Percentiles rank a stretch among this genome's conserved stretches.
These are phyloP conservation scores for Platyura marginata DNA, from an alignment of 1,140 invertebrate species.

Conservation along the genomic window DNA sequence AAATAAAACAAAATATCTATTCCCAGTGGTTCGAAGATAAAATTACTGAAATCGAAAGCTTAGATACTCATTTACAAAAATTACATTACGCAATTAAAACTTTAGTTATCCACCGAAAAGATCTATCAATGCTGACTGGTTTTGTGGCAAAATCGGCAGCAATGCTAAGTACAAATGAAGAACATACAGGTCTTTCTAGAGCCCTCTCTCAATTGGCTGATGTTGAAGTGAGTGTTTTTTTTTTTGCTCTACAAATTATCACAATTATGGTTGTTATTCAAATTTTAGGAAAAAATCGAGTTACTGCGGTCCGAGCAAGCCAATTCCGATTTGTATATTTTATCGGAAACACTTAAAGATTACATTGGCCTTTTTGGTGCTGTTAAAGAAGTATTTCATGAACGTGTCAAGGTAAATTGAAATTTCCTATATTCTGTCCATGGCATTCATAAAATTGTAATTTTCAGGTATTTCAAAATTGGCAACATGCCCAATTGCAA, in stretches of 20 bases:
- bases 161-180: constrained; percentile 85
- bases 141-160: constrained; percentile 67
- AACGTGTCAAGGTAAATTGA: constrained; percentile 72
- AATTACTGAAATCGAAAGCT: constrained; percentile 72
- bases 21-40: constrained; percentile 97
- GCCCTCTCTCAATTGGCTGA: constrained; percentile 87
- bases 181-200: constrained; percentile 81
- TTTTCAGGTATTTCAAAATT: constrained; percentile 71
- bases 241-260: constrained; percentile 16
- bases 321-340: constrained; percentile 84
- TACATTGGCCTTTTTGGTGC: constrained; percentile 84
- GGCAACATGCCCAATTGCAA: constrained; percentile 92
- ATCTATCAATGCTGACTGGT: constrained; percentile 62
- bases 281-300: constrained; percentile 51
- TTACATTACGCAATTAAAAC: constrained; percentile 77
- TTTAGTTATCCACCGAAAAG: constrained; percentile 69
- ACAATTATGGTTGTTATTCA: too few relatives aligned
- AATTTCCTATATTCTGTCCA: too few relatives aligned
- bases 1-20: background rate
- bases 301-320: constrained; percentile 77
- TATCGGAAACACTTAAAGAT: constrained; percentile 89
- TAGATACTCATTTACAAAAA: constrained; percentile 78
- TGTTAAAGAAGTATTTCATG: constrained; percentile 95
- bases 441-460: background rate
- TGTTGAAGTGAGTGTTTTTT: constrained; percentile 57